Conservation (phyloP, 2,888 invertebrate genomes). For the Seira ritae region DNA sequence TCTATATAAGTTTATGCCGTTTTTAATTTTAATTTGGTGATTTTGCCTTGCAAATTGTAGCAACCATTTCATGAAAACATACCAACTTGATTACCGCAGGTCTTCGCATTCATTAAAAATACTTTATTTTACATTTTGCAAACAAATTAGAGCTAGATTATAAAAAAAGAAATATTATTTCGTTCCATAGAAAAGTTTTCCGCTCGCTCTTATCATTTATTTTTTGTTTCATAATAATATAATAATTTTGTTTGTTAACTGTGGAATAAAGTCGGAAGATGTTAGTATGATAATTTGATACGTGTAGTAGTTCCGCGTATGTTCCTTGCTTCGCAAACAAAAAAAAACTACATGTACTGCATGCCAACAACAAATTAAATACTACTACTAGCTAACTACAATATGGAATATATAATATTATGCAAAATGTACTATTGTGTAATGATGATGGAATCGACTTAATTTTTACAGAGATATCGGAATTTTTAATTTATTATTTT, state of each 20-base stretch:
- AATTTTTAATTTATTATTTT: slow-evolving; percentile 70
- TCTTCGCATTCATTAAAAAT: background rate
- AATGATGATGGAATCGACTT: slow-evolving; percentile 66
- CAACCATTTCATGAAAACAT: background rate
- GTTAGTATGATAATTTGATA: slow-evolving; percentile 3
- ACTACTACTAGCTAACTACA: slow-evolving; percentile 30
- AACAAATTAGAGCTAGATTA: background rate
- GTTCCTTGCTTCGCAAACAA: slow-evolving; percentile 58
- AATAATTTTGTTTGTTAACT: background rate
- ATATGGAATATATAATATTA: slow-evolving; percentile 28
- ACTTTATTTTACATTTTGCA: background rate
- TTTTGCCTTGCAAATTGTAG: background rate
- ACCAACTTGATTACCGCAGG: slow-evolving; percentile 5
- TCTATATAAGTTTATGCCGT: background rate
- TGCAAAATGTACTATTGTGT: slow-evolving; percentile 43
- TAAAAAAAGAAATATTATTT: background rate
- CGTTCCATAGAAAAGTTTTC: slow-evolving; percentile 9
- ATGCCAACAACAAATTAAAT: slow-evolving; percentile 51
- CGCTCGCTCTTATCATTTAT: slow-evolving; percentile 9
- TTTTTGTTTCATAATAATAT: background rate
- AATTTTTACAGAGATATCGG: slow-evolving; percentile 68
- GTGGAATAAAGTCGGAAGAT: background rate
- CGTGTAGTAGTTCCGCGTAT: slow-evolving; percentile 53
- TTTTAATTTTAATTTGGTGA: background rate
- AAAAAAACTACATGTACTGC: slow-evolving; percentile 31